Evolutionary conservation across 2,888 invertebrate genomes (phyloP), one percentile per base, ranked within the genome.

Genomic region (Diadegma fenestrale): DNA sequence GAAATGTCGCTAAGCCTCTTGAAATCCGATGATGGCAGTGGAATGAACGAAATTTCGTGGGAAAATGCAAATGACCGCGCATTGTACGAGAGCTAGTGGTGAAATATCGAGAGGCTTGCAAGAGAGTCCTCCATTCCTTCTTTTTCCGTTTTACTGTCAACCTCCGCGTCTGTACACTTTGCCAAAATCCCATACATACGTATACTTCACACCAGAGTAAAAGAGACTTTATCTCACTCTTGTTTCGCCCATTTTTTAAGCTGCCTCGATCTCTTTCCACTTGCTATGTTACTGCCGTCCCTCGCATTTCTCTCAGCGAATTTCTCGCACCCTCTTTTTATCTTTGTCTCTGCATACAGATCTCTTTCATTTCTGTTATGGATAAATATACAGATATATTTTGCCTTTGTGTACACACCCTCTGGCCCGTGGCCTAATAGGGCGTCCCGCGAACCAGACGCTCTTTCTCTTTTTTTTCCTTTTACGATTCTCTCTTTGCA

Each of bases 21-120:
- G 68, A 54, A 75, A 58, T 68, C 76, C 80, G 66, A 22, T 19
- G 37, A 69, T 68, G 43, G 51, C 80, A 33, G 26, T 30, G 77
- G 73, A 80, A 68, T 69, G 73, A 81, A 48, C 63, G 73, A 71
- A 84, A 85, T 85, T 82, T 45, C 82, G 79, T 82, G 75, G 76
- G 82, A 82, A 82, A 82, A 85, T 85, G 79, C 79, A 82, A 82
- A 80, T 85, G 75, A 82, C 66, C 85, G 76, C 79, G 76, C 79
- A 85, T 85, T 82, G 85, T 80, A 71, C 77, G 45, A 30, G 33
- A 54, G 37, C 37, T 37, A 37, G 58, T 66, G 66, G 76, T 73
- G 71, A 85, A 80, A 85, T 85, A 85, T 85, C 76, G 76, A 82
- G 80, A 82, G 76, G 85, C 79, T 76, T 71, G 71, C 45, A 58